Percentiles rank a stretch among this genome's conserved stretches.
These are phyloP conservation scores for Charanyca ferruginea DNA, from an alignment of 2,888 invertebrate genomes.

Conservation along the genomic window DNA sequence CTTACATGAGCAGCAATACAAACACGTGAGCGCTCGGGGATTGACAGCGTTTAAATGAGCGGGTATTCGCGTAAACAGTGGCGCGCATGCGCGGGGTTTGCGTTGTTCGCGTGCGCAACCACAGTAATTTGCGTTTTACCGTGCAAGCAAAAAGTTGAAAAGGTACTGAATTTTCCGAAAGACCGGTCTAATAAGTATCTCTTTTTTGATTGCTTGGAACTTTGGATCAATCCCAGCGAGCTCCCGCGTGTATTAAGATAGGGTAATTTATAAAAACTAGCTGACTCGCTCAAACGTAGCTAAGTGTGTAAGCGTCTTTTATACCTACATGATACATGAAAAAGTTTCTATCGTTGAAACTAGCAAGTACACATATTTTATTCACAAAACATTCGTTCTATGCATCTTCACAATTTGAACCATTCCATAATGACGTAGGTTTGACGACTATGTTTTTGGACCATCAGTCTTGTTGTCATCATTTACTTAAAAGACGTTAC, in stretches of 20 bases:
- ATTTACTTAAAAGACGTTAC: not conserved
- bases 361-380: too few species aligned
- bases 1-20: conserved; percentile 52
- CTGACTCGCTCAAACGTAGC: too few species aligned
- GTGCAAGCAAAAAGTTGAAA: conserved; percentile 37
- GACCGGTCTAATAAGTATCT: conserved; percentile 36
- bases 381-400: too few species aligned
- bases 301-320: too few species aligned
- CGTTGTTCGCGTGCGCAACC: conserved; percentile 39
- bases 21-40: conserved; percentile 43
- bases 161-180: conserved; percentile 34
- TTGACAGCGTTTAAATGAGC: conserved; percentile 59
- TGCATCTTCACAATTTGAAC: too few species aligned
- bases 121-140: conserved; percentile 41
- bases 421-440: not conserved
- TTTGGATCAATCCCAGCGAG: conserved; percentile 9
- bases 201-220: conserved; percentile 15
- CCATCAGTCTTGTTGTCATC: not conserved
- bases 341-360: too few species aligned
- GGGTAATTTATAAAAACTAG: not conserved
- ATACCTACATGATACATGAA: too few species aligned
- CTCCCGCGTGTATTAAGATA: not conserved
- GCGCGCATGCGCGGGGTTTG: conserved; percentile 40
- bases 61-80: conserved; percentile 49
- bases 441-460: not conserved